A percentile compares a stretch with the other conserved stretches of the same genome.
phyloP scores from a whole-genome alignment of 2,113 vertebrate species.

The Seriola aureovittata region DNA sequence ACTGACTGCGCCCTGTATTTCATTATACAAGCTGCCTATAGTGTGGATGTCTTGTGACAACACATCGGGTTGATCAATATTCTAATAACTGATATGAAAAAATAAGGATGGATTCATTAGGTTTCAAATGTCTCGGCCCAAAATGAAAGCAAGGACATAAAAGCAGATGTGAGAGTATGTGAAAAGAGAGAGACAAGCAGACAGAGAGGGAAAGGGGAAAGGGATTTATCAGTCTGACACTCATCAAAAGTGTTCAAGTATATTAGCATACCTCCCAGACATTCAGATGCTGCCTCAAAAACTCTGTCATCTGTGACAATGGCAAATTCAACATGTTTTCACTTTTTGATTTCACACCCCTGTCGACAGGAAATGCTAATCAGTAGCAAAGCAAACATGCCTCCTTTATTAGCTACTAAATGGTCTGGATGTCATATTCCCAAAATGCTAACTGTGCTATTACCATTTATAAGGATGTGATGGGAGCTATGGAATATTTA shows the following conservation, averaged over 20 bases:
- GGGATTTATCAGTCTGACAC: constrained; percentile 46
- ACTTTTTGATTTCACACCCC: constrained; percentile 20
- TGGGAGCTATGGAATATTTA: constrained; percentile 49
- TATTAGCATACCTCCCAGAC: constrained; percentile 59
- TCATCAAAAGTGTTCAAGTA: constrained; percentile 51
- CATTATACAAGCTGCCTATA: constrained; percentile 25
- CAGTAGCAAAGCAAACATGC: constrained; percentile 46
- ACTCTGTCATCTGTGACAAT: constrained; percentile 46
- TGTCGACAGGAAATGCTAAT: constrained; percentile 11
- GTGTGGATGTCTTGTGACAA: constrained; percentile 38
- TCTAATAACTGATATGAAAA: constrained; percentile 69
- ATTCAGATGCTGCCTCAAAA: constrained; percentile 46
- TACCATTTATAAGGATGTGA: constrained; percentile 52
- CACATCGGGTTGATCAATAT: constrained; percentile 49
- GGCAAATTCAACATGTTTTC: constrained; percentile 28
- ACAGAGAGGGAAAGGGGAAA: constrained; percentile 4
- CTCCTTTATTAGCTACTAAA: constrained; percentile 55
- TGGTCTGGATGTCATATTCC: constrained; percentile 44
- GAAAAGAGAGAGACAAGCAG: constrained; percentile 13
- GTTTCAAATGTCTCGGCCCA: constrained; percentile 41
- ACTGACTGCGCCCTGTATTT: constrained; percentile 15
- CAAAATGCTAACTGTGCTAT: constrained; percentile 65
- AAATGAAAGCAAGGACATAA: constrained; percentile 45
- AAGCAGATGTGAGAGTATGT: background rate
- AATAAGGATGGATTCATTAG: constrained; percentile 31